These are phyloP conservation scores for Notolabrus celidotus DNA, from an alignment of 2,797 vertebrate species.

Conservation along the genomic window DNA sequence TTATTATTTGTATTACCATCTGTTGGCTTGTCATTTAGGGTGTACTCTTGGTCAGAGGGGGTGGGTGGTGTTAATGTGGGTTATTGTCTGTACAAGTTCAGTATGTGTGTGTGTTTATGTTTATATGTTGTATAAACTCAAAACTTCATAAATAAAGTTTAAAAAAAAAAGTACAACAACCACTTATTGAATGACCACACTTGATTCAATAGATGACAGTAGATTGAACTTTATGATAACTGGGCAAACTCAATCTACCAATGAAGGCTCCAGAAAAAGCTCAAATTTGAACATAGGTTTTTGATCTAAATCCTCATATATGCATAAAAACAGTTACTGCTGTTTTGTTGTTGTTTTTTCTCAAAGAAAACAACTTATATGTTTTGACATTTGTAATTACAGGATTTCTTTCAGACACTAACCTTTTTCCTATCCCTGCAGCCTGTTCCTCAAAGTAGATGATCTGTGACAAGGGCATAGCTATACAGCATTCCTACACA, in stretches of 20 bases:
- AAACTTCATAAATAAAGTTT: too few species aligned
- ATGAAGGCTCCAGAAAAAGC: neutral
- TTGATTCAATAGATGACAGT: neutral
- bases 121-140: too few species aligned
- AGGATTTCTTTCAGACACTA: constrained; percentile 13
- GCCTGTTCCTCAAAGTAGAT: constrained; percentile 96
- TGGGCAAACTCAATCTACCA: neutral
- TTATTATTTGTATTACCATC: too few species aligned
- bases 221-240: neutral
- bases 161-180: too few species aligned
- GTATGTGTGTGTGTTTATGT: too few species aligned
- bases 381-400: neutral
- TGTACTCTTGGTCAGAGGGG: too few species aligned
- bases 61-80: too few species aligned
- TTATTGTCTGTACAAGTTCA: too few species aligned
- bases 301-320: neutral
- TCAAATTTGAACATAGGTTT: neutral
- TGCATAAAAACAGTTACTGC: neutral
- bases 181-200: too few species aligned
- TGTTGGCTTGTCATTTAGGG: too few species aligned
- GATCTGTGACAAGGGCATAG: constrained; percentile 92
- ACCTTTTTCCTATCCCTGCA: constrained; percentile 98
- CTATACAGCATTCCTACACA: constrained; percentile 93
- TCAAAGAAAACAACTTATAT: neutral
- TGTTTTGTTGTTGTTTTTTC: neutral